Evolutionary conservation across 2,888 invertebrate species (phyloP), one percentile per base, ranked within the genome.

Genomic region (Diaphora mendica): DNA sequence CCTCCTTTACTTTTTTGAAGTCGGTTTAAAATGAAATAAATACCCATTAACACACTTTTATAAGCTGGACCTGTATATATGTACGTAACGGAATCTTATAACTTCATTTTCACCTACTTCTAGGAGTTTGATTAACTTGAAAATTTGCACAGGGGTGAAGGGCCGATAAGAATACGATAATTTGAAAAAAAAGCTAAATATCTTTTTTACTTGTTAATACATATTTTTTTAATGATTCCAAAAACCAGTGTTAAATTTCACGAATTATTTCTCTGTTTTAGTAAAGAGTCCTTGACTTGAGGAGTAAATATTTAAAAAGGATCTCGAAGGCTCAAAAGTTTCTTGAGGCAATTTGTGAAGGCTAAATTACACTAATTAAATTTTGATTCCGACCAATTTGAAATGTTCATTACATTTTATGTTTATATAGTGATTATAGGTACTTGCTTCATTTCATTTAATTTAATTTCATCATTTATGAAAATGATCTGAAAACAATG

Each of bases 321-420:
- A 26, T 59, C 26, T 59, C n/a, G 26, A 59, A 59, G 26, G 13
- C 33, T n/a, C 68, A 11, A 68, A 48, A 68, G 68, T 55, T 68
- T 68, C 51, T 55, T 23, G n/a, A n/a, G 35, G 44, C 17, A 68
- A 55, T 55, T 51, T 68, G 26, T 55, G 51, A 68, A 68, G 55
- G 17, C 30, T 26, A 59, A 59, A 59, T 59, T 59, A 26, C n/a
- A 26, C 59, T 59, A 59, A 59, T 59, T 26, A 59, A 59, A 59
- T 59, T n/a, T 59, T 59, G 59, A 59, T 26, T 59, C 15, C 15
- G 1, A 59, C 11, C 26, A 26, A 59, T 26, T 59, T 59, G 5
- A 26, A 59, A 59, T 26, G 15, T 59, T 59, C 13, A 15, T 59
- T 59, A 59, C 15, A 20, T 59, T 26, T 26, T 2, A 4, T 59